Percentiles rank a stretch among this genome's conserved stretches.
Conservation (phyloP, 2,113 vertebrate genomes). For the Scophthalmus maximus region DNA sequence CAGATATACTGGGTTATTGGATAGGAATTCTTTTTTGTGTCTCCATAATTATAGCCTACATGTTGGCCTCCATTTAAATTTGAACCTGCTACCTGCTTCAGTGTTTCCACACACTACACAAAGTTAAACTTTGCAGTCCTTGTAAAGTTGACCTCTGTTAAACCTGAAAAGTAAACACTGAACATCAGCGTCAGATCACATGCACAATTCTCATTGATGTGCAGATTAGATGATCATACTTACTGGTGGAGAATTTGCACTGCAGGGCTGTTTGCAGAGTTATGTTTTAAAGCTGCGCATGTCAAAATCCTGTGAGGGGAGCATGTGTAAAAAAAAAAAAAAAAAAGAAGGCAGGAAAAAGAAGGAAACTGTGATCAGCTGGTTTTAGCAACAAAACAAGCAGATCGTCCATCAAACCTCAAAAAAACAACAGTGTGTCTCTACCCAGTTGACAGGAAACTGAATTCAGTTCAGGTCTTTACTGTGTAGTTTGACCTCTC, state of each 20-base stretch:
- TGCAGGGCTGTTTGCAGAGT: too few relatives aligned
- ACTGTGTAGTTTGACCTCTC: background rate
- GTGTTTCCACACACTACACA: slow-evolving; percentile 9
- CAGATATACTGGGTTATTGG: too few relatives aligned
- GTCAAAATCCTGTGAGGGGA: too few relatives aligned
- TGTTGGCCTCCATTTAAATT: slow-evolving; percentile 19
- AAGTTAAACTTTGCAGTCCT: background rate
- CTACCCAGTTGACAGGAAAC: too few relatives aligned
- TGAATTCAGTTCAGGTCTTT: too few relatives aligned
- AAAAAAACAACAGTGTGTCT: too few relatives aligned
- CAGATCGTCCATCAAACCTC: background rate
- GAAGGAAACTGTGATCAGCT: background rate
- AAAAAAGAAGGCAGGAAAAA: background rate
- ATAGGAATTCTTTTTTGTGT: too few relatives aligned
- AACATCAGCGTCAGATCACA: background rate
- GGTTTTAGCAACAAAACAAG: background rate
- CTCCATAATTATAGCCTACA: background rate
- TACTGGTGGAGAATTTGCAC: too few relatives aligned
- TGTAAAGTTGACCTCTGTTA: slow-evolving; percentile 21
- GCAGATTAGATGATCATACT: too few relatives aligned
- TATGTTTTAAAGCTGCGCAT: too few relatives aligned
- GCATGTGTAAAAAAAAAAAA: background rate
- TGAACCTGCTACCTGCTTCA: slow-evolving; percentile 15
- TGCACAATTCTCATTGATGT: background rate
- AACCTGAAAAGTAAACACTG: slow-evolving; percentile 20